A percentile compares a stretch with the other conserved stretches of the same genome.
Evolutionary conservation across 2,113 vertebrate genomes (phyloP).

Genomic region (Trachemys scripta): DNA sequence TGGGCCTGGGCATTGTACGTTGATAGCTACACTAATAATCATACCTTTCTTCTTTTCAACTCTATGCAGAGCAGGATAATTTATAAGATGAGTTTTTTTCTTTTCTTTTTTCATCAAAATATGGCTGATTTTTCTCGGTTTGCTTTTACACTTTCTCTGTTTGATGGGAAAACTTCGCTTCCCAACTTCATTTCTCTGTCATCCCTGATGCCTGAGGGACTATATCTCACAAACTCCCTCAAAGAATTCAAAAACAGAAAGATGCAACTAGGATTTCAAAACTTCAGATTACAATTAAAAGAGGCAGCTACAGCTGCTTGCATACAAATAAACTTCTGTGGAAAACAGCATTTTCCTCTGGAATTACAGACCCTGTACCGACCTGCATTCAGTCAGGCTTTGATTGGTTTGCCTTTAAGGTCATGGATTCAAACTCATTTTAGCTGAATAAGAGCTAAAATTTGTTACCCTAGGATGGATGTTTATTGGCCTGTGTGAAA

Average conservation of each 20-base stretch:
- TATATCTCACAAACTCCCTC: not conserved
- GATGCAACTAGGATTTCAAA: not conserved
- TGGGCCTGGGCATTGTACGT: not conserved
- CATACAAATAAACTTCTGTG: not conserved
- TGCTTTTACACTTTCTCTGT: slow-evolving; percentile 5
- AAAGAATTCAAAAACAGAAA: not conserved
- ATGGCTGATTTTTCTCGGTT: slow-evolving; percentile 31
- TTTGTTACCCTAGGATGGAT: not conserved
- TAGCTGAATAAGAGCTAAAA: not conserved
- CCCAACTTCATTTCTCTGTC: not conserved
- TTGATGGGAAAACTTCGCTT: slow-evolving; percentile 38
- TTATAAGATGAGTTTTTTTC: not conserved
- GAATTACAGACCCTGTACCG: not conserved
- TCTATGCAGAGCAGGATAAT: slow-evolving; percentile 39
- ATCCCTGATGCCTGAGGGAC: not conserved
- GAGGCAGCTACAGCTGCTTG: not conserved
- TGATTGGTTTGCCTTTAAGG: not conserved
- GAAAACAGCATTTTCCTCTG: not conserved
- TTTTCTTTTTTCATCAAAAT: slow-evolving; percentile 38
- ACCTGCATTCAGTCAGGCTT: not conserved
- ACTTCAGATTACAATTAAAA: not conserved
- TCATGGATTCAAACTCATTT: not conserved
- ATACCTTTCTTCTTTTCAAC: slow-evolving; percentile 55
- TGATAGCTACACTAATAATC: not conserved
- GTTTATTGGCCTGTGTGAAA: not conserved